These are phyloP conservation scores for Acleris sparsana DNA, from an alignment of 2,888 invertebrate genomes.

Conservation along the genomic window DNA sequence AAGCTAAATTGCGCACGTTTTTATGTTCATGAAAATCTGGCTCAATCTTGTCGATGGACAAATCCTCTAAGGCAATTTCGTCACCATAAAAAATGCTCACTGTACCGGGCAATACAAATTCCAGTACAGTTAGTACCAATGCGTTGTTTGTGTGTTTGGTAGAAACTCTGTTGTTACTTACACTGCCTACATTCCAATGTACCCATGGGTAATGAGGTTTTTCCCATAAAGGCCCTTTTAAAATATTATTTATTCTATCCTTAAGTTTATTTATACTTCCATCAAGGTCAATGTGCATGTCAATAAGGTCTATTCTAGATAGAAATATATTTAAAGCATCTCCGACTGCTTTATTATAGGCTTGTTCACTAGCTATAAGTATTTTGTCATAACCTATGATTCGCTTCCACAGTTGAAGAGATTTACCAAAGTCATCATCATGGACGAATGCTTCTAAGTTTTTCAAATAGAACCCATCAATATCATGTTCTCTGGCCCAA, in stretches of 20 bases:
- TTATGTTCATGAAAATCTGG: slow-evolving; percentile 83
- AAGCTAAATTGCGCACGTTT: slow-evolving; percentile 87
- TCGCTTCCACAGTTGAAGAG: slow-evolving; percentile 87
- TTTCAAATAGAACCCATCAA: slow-evolving; percentile 95
- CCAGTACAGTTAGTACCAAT: slow-evolving; percentile 87
- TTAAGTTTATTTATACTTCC: slow-evolving; percentile 84
- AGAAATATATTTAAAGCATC: slow-evolving; percentile 84
- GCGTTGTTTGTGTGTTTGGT: slow-evolving; percentile 85
- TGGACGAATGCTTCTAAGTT: slow-evolving; percentile 87
- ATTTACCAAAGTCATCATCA: slow-evolving; percentile 82
- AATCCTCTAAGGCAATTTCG: slow-evolving; percentile 89
- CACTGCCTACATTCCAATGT: slow-evolving; percentile 90
- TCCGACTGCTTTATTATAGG: slow-evolving; percentile 73
- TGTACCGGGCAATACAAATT: slow-evolving; percentile 93
- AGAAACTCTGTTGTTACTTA: slow-evolving; percentile 85
- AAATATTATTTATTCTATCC: slow-evolving; percentile 81
- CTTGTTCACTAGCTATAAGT: slow-evolving; percentile 86
- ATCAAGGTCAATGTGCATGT: slow-evolving; percentile 85
- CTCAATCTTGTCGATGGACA: slow-evolving; percentile 75
- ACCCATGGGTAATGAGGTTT: slow-evolving; percentile 89
- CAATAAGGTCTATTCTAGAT: slow-evolving; percentile 87
- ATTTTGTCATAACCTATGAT: slow-evolving; percentile 85
- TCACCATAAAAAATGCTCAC: slow-evolving; percentile 96
- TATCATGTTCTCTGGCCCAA: slow-evolving; percentile 85
- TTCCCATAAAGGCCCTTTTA: slow-evolving; percentile 84